phyloP scores from a whole-genome alignment of 2,113 vertebrate genomes.

The Octodon degus region DNA sequence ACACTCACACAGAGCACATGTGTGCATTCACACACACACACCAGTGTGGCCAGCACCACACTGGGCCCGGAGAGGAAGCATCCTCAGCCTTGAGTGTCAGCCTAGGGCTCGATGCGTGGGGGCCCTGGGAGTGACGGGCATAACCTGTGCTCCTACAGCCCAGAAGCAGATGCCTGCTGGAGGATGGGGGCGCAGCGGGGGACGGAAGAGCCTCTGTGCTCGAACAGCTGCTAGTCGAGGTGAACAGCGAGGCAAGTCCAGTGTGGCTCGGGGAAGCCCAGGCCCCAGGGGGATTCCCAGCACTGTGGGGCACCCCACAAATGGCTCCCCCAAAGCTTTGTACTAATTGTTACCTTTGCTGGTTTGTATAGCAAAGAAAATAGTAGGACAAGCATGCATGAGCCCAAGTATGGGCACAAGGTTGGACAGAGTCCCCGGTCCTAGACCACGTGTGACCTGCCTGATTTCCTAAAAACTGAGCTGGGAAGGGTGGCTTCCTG shows the following conservation, averaged over 20 bases:
- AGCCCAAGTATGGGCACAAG: background rate
- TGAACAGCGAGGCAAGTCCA: slow-evolving; percentile 70
- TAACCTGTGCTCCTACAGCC: slow-evolving; percentile 78
- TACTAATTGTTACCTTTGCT: background rate
- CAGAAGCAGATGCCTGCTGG: slow-evolving; percentile 86
- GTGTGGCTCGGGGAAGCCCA: background rate
- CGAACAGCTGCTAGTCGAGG: slow-evolving; percentile 90
- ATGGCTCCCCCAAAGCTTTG: background rate
- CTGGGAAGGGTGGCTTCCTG: background rate
- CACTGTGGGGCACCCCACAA: background rate
- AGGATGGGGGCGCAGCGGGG: slow-evolving; percentile 86
- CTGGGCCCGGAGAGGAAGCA: background rate
- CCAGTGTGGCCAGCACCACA: background rate
- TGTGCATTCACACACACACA: background rate
- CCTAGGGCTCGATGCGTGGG: background rate
- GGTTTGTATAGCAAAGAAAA: slow-evolving; percentile 36
- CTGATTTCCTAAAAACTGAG: background rate
- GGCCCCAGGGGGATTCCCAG: background rate
- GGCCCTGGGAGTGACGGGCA: background rate
- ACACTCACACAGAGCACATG: background rate
- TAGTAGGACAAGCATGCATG: background rate
- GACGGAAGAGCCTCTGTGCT: slow-evolving; percentile 85
- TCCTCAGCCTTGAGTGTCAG: background rate
- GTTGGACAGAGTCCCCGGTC: background rate
- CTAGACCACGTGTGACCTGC: background rate